Conservation (phyloP, 2,113 vertebrate species). For the Tylochromis polylepis region DNA sequence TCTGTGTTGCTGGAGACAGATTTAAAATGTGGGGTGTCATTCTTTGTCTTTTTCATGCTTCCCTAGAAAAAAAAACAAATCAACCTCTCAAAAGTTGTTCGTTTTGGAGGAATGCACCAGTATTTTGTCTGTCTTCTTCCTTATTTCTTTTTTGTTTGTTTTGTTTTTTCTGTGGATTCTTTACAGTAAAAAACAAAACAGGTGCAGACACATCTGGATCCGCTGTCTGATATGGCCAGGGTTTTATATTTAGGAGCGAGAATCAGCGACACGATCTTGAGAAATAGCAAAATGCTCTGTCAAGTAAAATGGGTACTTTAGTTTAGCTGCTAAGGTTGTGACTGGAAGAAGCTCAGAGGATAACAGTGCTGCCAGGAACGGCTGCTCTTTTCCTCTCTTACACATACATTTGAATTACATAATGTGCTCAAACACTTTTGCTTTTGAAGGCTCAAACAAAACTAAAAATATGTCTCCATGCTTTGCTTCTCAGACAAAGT, state of each 20-base stretch:
- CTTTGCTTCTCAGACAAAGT: neutral
- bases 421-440: neutral
- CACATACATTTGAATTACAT: neutral
- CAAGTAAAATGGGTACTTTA: neutral
- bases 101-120: neutral
- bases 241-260: constrained; percentile 19
- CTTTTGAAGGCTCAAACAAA: neutral
- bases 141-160: neutral
- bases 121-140: neutral
- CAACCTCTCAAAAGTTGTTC: neutral
- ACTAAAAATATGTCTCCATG: neutral
- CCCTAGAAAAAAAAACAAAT: neutral
- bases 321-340: constrained; percentile 1
- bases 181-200: neutral
- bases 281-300: constrained; percentile 29
- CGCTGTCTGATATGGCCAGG: neutral
- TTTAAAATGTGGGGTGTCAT: neutral
- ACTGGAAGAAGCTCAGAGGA: constrained; percentile 20
- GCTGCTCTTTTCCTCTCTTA: neutral
- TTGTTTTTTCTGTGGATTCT: neutral
- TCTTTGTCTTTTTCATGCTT: neutral
- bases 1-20: neutral
- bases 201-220: constrained; percentile 39
- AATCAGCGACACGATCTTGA: neutral
- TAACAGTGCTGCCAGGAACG: neutral